Evolutionary conservation across 2,888 invertebrate genomes (phyloP).

Genomic region (Drosophila prolongata): DNA sequence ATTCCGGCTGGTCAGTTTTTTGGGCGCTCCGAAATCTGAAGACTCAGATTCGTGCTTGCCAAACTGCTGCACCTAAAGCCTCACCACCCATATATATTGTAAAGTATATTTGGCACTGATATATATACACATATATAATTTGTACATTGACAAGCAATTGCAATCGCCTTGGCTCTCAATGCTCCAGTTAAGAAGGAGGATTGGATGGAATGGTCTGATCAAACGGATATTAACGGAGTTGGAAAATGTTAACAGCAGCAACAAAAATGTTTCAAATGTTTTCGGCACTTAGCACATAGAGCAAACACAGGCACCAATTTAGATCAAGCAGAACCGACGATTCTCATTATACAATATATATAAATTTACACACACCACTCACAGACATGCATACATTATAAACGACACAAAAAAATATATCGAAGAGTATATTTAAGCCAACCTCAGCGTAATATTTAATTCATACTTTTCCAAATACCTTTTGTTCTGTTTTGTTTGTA

Average conservation of each 20-base stretch:
- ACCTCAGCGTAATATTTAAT: slow-evolving; percentile 41
- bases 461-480: slow-evolving; percentile 14
- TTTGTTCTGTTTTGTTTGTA: slow-evolving; percentile 6
- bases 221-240: slow-evolving; percentile 1
- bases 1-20: background rate
- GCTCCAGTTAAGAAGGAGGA: slow-evolving; percentile 23
- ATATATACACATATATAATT: slow-evolving; percentile 50
- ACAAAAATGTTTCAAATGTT: slow-evolving; percentile 61
- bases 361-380: slow-evolving; percentile 15
- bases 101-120: slow-evolving; percentile 25
- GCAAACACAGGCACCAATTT: slow-evolving; percentile 54
- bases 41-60: background rate
- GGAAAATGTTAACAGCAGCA: slow-evolving; percentile 55
- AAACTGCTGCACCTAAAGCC: background rate
- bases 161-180: slow-evolving; percentile 16
- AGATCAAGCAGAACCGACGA: slow-evolving; percentile 50
- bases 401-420: slow-evolving; percentile 24
- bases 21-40: background rate
- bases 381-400: slow-evolving; percentile 27
- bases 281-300: slow-evolving; percentile 67
- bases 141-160: slow-evolving; percentile 32
- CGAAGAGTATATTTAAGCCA: slow-evolving; percentile 32
- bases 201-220: slow-evolving; percentile 3
- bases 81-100: slow-evolving; percentile 19
- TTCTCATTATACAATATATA: slow-evolving; percentile 58